phyloP scores from a whole-genome alignment of 2,797 vertebrate genomes.

The Nyctalus aviator region DNA sequence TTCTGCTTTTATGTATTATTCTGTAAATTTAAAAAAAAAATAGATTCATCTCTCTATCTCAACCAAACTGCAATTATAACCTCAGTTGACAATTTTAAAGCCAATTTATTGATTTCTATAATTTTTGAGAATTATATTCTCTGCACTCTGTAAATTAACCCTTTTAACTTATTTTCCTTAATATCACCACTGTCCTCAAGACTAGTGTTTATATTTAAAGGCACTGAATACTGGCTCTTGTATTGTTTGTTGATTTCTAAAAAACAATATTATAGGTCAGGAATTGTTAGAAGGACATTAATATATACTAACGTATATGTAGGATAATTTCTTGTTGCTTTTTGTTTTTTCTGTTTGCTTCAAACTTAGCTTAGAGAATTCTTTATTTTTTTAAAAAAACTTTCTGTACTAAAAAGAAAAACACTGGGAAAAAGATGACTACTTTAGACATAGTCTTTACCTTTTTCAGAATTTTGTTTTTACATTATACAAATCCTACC shows the following conservation, averaged over 20 bases:
- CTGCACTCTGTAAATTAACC: background rate
- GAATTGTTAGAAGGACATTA: background rate
- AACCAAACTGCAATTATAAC: background rate
- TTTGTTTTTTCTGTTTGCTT: background rate
- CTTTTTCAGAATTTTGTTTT: background rate
- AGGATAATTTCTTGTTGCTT: background rate
- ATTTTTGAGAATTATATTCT: background rate
- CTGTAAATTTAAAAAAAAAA: background rate
- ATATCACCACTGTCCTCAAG: background rate
- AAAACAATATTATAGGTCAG: background rate
- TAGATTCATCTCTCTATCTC: background rate
- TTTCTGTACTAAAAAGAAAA: background rate
- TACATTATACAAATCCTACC: background rate
- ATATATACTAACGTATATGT: background rate
- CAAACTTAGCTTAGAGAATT: background rate
- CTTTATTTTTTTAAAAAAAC: background rate
- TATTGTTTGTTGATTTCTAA: background rate
- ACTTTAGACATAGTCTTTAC: background rate
- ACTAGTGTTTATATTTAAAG: background rate
- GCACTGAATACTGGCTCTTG: background rate
- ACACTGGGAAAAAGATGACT: background rate
- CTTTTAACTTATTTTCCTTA: background rate
- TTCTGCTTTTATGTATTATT: constrained; percentile 14
- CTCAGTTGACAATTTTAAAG: background rate
- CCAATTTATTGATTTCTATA: background rate